phyloP scores from a whole-genome alignment of 2,888 invertebrate species.

The Cryptocephalus primarius region DNA sequence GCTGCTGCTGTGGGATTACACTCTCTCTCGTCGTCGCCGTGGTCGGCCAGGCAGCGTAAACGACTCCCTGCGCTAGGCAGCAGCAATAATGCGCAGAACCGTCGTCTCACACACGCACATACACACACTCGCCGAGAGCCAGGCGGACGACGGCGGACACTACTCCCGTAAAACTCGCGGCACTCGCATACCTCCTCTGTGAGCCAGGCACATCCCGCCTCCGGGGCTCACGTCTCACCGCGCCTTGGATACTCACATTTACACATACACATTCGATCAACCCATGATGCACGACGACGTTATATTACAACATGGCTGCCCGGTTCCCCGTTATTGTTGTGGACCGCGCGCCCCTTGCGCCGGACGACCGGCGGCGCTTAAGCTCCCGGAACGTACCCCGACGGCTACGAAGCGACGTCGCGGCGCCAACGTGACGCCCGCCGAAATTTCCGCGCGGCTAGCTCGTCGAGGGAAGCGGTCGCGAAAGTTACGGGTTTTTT shows the following conservation, averaged over 20 bases:
- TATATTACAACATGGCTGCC: slow-evolving; percentile 39
- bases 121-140: too few relatives aligned
- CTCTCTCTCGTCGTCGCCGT: slow-evolving; percentile 18
- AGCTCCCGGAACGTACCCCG: too few relatives aligned
- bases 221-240: too few relatives aligned
- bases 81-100: slow-evolving; percentile 40
- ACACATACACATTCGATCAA: slow-evolving; percentile 18
- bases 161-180: too few relatives aligned
- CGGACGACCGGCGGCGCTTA: too few relatives aligned
- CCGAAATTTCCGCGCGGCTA: slow-evolving; percentile 3
- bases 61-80: slow-evolving; percentile 39
- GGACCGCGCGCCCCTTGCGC: slow-evolving; percentile 18
- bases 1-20: slow-evolving; percentile 32
- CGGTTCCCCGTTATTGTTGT: slow-evolving; percentile 36
- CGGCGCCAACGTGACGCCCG: not conserved
- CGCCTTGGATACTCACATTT: too few relatives aligned
- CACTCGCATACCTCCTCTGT: too few relatives aligned
- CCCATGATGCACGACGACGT: slow-evolving; percentile 39
- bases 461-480: slow-evolving; percentile 1
- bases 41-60: slow-evolving; percentile 24
- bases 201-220: too few relatives aligned
- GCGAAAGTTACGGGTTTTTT: slow-evolving; percentile 15
- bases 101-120: slow-evolving; percentile 15
- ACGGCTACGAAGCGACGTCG: not conserved
- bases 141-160: too few relatives aligned